A percentile compares a stretch with the other conserved stretches of the same genome.
These are phyloP conservation scores for Drosophila obscura DNA, from an alignment of 1,140 invertebrate genomes.

Conservation along the genomic window DNA sequence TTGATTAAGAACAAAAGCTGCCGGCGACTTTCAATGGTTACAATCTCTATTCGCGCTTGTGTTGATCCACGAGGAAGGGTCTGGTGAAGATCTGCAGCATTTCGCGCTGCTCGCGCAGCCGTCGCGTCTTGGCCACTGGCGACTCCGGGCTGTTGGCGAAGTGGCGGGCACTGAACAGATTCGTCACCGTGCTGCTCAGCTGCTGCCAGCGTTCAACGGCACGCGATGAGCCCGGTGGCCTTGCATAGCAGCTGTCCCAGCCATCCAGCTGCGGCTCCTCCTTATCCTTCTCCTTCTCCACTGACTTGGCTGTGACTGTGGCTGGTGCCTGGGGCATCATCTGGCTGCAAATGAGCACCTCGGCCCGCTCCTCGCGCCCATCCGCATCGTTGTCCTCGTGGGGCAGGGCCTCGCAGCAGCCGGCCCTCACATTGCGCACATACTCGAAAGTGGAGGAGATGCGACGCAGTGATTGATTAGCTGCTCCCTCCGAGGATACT, in stretches of 20 bases:
- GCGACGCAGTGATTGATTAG: constrained; percentile 34
- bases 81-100: constrained; percentile 59
- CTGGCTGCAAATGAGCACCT: constrained; percentile 58
- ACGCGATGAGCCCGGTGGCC: constrained; percentile 3
- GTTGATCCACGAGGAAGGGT: constrained; percentile 50
- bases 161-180: constrained; percentile 56
- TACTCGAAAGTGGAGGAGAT: constrained; percentile 64
- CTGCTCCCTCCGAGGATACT: background rate
- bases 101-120: constrained; percentile 57
- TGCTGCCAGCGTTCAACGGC: constrained; percentile 61
- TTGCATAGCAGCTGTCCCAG: too few species aligned
- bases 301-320: background rate
- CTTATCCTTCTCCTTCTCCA: too few species aligned
- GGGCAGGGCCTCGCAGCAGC: constrained; percentile 27
- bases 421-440: constrained; percentile 37
- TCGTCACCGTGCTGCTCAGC: constrained; percentile 51
- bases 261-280: too few species aligned
- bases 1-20: constrained; percentile 28
- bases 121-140: constrained; percentile 41
- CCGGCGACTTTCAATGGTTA: background rate
- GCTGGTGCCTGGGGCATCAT: background rate
- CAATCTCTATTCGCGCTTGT: constrained; percentile 11
- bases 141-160: constrained; percentile 7
- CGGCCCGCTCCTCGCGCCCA: constrained; percentile 47
- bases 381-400: constrained; percentile 58